These are phyloP conservation scores for Dasyornis broadbenti DNA, from an alignment of 2,113 vertebrate species.

Conservation along the genomic window DNA sequence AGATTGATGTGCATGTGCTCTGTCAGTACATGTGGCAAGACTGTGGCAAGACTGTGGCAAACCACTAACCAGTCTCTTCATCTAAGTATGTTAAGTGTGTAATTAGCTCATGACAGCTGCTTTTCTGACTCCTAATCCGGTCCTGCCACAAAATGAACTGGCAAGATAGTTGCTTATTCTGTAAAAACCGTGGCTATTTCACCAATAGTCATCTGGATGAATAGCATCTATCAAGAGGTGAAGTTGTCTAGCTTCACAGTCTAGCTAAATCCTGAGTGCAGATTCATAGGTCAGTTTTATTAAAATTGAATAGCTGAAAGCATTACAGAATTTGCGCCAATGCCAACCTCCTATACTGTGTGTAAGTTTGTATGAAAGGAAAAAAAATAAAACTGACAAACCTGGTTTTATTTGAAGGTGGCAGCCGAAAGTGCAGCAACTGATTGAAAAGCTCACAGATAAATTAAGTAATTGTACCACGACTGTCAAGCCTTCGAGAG, in stretches of 20 bases:
- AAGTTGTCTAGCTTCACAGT: not conserved
- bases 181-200: not conserved
- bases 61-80: not conserved
- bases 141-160: not conserved
- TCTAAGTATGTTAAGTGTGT: not conserved
- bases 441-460: slow-evolving; percentile 72
- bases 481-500: slow-evolving; percentile 61
- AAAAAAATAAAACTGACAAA: not conserved
- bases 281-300: not conserved
- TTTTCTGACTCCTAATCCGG: not conserved
- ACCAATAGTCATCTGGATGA: not conserved
- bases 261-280: not conserved
- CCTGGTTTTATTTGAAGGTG: slow-evolving; percentile 72
- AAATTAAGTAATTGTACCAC: not conserved
- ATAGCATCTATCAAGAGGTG: not conserved
- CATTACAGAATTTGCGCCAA: not conserved
- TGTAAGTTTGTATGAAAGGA: not conserved
- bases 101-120: not conserved
- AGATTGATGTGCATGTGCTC: not conserved
- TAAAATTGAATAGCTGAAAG: not conserved
- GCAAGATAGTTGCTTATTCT: not conserved
- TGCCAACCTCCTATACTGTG: not conserved
- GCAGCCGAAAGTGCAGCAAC: slow-evolving; percentile 78
- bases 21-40: not conserved
- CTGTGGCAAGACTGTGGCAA: not conserved